Evolutionary conservation across 2,888 invertebrate genomes (phyloP).

Genomic region (Callyntrura guangdongensis): DNA sequence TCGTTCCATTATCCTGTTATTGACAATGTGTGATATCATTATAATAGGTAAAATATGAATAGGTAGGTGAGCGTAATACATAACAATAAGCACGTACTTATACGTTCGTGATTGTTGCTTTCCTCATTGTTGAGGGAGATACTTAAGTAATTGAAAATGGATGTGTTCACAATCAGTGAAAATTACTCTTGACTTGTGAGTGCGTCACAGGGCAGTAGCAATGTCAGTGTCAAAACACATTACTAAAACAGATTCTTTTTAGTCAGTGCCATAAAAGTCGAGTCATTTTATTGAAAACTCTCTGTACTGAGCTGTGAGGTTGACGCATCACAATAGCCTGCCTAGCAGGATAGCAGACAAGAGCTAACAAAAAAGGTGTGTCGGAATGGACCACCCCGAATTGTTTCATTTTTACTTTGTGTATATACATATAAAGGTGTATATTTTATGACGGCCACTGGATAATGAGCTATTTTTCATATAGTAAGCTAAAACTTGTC

Average conservation of each 20-base stretch:
- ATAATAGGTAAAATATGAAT: conserved; percentile 50
- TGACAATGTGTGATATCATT: conserved; percentile 57
- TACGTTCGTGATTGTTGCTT: conserved; percentile 12
- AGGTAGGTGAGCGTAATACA: background rate
- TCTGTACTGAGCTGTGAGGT: conserved; percentile 65
- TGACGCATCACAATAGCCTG: conserved; percentile 37
- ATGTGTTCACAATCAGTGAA: background rate
- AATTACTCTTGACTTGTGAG: conserved; percentile 14
- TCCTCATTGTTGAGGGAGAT: conserved; percentile 5
- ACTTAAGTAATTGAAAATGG: conserved; percentile 48
- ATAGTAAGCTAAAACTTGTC: conserved; percentile 37
- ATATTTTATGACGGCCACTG: background rate
- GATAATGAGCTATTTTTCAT: conserved; percentile 73
- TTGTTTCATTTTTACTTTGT: conserved; percentile 75
- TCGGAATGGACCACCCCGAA: conserved; percentile 77
- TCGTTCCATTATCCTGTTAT: background rate
- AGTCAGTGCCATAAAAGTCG: conserved; percentile 68
- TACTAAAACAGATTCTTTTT: conserved; percentile 12
- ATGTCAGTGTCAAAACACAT: conserved; percentile 43
- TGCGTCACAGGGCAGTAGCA: conserved; percentile 20
- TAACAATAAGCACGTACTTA: conserved; percentile 58
- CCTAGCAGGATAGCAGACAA: conserved; percentile 46
- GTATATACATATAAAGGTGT: conserved; percentile 21
- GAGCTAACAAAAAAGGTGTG: conserved; percentile 65
- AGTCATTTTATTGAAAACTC: conserved; percentile 54